These are phyloP conservation scores for Tetraneura akinire DNA, from an alignment of 1,140 invertebrate species.

Conservation along the genomic window DNA sequence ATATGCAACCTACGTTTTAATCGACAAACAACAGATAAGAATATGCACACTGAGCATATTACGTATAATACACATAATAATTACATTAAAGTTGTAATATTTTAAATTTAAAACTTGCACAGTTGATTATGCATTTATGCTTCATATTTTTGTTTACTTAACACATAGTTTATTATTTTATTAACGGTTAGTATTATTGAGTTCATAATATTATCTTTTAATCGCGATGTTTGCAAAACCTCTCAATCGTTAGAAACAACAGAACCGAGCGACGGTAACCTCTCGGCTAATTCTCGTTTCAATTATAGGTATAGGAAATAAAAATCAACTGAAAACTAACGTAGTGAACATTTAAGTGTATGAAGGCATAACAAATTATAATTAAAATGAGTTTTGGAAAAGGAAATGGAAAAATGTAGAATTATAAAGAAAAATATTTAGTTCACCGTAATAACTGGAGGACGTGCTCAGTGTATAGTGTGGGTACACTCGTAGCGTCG, in stretches of 20 bases:
- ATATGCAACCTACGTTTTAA: too few relatives aligned
- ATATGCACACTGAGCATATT: too few relatives aligned
- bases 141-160: neutral
- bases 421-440: constrained; percentile 41
- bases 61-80: neutral
- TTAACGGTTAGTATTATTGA: neutral
- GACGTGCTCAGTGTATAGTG: neutral
- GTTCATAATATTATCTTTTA: neutral
- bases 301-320: neutral
- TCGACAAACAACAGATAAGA: too few relatives aligned
- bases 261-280: neutral
- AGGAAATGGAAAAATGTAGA: neutral
- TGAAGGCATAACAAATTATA: neutral
- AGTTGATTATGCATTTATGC: too few relatives aligned
- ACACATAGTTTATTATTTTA: neutral
- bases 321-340: neutral
- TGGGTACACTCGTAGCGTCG: neutral
- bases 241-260: neutral
- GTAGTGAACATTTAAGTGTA: neutral
- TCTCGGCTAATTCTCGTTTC: constrained; percentile 10
- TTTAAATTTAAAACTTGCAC: neutral
- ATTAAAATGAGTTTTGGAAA: constrained; percentile 14
- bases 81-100: neutral
- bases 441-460: constrained; percentile 15
- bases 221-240: neutral